These are phyloP conservation scores for Syritta pipiens DNA, from an alignment of 2,888 invertebrate genomes.

Conservation along the genomic window DNA sequence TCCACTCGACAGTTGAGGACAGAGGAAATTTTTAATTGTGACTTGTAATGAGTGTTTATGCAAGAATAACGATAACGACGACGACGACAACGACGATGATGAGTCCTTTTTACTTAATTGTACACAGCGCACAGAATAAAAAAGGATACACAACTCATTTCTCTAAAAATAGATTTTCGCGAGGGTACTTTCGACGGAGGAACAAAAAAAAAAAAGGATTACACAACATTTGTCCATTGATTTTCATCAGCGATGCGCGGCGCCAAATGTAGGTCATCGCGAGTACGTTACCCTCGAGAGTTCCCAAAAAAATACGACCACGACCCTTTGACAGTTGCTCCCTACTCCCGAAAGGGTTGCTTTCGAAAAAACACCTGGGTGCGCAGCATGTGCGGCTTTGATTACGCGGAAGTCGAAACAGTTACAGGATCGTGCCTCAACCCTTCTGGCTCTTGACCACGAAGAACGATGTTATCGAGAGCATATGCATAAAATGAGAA, in stretches of 20 bases:
- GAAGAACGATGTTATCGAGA: too few species aligned
- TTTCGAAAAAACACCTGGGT: constrained; percentile 63
- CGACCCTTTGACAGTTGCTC: too few species aligned
- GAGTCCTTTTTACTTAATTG: too few species aligned
- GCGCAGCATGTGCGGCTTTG: constrained; percentile 47
- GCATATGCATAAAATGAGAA: background rate
- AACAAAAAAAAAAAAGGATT: background rate
- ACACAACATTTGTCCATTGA: constrained; percentile 20
- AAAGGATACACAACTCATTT: too few species aligned
- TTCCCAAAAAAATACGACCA: constrained; percentile 8
- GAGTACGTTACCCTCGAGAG: constrained; percentile 23
- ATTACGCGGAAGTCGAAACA: constrained; percentile 54
- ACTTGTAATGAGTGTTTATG: constrained; percentile 28
- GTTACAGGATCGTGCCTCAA: too few species aligned
- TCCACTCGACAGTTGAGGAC: background rate
- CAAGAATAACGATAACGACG: too few species aligned
- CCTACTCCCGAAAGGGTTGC: too few species aligned
- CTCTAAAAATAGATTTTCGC: too few species aligned
- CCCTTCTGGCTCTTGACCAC: too few species aligned
- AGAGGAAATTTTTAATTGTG: constrained; percentile 5
- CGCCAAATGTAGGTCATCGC: constrained; percentile 40
- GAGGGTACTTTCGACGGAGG: too few species aligned
- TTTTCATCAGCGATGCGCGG: constrained; percentile 6
- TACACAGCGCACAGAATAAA: too few species aligned
- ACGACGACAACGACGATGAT: too few species aligned